Conservation (phyloP, 2,113 vertebrate species). For the Zapornia atra region DNA sequence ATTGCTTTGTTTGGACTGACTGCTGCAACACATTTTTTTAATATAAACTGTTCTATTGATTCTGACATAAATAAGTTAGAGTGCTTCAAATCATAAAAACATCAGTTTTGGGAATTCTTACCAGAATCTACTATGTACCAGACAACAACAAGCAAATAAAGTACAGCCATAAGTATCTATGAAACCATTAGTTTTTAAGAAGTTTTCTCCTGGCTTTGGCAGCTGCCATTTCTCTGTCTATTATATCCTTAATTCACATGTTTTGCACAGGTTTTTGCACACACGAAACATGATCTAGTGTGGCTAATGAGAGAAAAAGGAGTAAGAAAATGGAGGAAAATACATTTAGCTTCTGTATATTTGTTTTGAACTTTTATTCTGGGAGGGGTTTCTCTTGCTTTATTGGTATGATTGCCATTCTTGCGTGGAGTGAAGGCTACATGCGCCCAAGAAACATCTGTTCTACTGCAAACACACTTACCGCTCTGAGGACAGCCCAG, state of each 20-base stretch:
- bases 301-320: neutral
- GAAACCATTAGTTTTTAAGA: neutral
- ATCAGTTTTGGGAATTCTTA: neutral
- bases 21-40: neutral
- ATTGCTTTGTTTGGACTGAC: slow-evolving; percentile 2
- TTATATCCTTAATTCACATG: neutral
- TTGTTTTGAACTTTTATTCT: neutral
- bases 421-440: neutral
- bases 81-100: neutral
- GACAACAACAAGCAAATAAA: neutral
- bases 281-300: neutral
- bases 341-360: neutral
- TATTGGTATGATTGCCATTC: neutral
- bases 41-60: slow-evolving; percentile 23
- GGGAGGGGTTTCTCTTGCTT: neutral
- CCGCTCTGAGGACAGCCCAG: neutral
- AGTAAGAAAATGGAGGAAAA: neutral
- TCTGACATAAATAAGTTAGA: neutral
- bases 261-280: neutral
- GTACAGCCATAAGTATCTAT: neutral
- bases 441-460: neutral
- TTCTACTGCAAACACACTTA: neutral
- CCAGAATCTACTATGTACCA: neutral
- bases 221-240: neutral
- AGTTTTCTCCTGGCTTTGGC: neutral